Percentiles rank a stretch among this genome's conserved stretches.
phyloP scores from a whole-genome alignment of 2,113 vertebrate genomes.

The Panurus biarmicus region DNA sequence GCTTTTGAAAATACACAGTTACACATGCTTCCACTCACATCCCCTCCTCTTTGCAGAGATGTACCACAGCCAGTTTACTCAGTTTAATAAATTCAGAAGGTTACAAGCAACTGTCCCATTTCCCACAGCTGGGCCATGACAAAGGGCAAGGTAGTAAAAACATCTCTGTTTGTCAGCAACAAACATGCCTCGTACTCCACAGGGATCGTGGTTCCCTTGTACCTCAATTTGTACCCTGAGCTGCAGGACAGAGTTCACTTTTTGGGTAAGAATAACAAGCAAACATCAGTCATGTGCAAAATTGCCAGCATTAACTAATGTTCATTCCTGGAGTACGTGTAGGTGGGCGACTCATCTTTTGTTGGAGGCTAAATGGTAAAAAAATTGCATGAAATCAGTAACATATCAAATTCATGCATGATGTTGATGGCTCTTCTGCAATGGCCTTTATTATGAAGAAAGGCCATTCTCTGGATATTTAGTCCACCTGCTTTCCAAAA shows the following conservation, averaged over 20 bases:
- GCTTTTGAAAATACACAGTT: background rate
- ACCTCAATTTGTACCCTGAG: background rate
- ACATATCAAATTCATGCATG: background rate
- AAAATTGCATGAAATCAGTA: background rate
- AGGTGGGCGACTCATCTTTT: background rate
- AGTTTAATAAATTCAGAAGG: background rate
- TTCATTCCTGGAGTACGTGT: fast-evolving
- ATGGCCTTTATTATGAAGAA: background rate
- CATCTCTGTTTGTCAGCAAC: background rate
- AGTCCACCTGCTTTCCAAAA: background rate
- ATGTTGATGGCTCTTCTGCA: background rate
- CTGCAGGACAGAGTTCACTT: background rate
- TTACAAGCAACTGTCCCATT: background rate
- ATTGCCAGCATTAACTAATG: background rate
- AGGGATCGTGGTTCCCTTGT: background rate
- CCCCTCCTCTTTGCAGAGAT: background rate
- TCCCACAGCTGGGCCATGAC: background rate
- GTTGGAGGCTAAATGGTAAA: background rate
- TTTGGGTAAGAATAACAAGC: background rate
- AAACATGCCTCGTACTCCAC: background rate
- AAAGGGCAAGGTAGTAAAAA: background rate
- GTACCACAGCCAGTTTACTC: background rate
- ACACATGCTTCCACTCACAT: background rate
- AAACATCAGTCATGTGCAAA: background rate
- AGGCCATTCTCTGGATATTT: background rate